A percentile compares a stretch with the other conserved stretches of the same genome.
These are phyloP conservation scores for Anarhynchus alexandrinus DNA, from an alignment of 2,113 vertebrate species.

Conservation along the genomic window DNA sequence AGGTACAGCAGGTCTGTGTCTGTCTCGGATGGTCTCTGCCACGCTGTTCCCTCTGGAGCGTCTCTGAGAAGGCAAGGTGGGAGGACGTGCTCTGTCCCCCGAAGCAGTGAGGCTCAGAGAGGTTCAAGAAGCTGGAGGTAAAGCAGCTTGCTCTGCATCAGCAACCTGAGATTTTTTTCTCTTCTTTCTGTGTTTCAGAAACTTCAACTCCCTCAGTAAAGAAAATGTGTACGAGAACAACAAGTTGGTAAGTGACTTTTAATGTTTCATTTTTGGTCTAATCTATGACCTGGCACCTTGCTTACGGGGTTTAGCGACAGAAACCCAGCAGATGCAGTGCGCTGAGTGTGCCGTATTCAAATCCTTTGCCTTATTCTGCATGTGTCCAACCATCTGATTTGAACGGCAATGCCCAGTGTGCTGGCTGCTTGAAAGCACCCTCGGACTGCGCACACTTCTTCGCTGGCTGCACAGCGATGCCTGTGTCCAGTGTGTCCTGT, in stretches of 20 bases:
- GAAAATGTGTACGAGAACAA: conserved; percentile 96
- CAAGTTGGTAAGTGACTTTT: conserved; percentile 82
- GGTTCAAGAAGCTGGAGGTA: neutral
- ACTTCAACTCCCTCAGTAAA: conserved; percentile 87
- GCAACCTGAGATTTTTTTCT: neutral
- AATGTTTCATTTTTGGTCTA: neutral
- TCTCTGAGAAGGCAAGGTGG: neutral
- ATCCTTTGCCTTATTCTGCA: neutral
- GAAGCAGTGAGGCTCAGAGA: neutral
- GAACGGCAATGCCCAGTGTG: neutral
- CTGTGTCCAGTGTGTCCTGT: neutral
- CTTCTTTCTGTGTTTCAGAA: conserved; percentile 74
- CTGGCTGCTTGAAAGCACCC: neutral
- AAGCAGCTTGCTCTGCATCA: neutral
- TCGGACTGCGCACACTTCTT: neutral
- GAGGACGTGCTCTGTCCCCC: neutral
- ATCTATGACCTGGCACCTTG: neutral
- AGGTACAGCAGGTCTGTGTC: neutral
- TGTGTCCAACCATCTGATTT: neutral
- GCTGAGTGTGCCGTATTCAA: neutral
- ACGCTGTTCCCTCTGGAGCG: fast-evolving
- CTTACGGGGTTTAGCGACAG: neutral
- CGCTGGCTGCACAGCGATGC: neutral
- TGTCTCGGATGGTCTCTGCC: fast-evolving
- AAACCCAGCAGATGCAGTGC: neutral